Conservation (phyloP, 2,888 invertebrate genomes). For the Brenthis hecate region DNA sequence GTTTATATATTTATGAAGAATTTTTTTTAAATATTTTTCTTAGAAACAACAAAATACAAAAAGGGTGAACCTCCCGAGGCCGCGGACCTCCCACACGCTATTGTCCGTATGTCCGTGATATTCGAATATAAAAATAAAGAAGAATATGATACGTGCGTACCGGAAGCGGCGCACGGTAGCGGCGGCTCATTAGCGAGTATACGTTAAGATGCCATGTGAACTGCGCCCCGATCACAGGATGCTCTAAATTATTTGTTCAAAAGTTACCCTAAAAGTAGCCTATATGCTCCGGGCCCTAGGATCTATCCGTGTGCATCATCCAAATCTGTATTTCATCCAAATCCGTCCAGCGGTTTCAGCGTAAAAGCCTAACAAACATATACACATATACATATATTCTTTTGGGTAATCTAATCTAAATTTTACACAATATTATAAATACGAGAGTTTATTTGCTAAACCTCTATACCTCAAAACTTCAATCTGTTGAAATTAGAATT, state of each 20-base stretch:
- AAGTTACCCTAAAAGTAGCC: no score
- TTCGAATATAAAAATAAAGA: slow-evolving; percentile 38
- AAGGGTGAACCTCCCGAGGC: background rate
- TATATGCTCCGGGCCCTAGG: no score
- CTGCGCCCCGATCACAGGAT: slow-evolving; percentile 54
- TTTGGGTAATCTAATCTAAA: no score
- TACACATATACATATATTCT: background rate
- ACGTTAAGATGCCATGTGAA: slow-evolving; percentile 73
- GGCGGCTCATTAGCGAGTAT: slow-evolving; percentile 70
- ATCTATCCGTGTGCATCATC: background rate
- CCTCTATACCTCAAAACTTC: no score
- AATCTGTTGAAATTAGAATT: no score
- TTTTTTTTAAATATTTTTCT: no score
- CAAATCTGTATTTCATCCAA: no score
- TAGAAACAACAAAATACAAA: slow-evolving; percentile 1
- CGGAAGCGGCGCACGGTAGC: slow-evolving; percentile 73
- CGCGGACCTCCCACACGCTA: slow-evolving; percentile 39
- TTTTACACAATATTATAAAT: no score
- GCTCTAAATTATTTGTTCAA: slow-evolving; percentile 36
- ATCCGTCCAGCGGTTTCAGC: no score
- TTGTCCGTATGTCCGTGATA: slow-evolving; percentile 29
- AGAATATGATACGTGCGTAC: slow-evolving; percentile 42
- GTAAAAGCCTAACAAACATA: no score
- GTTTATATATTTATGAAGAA: no score
- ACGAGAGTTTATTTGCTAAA: no score